A percentile compares a stretch with the other conserved stretches of the same genome.
phyloP scores from a whole-genome alignment of 2,888 invertebrate genomes.

The Dynastes maya region DNA sequence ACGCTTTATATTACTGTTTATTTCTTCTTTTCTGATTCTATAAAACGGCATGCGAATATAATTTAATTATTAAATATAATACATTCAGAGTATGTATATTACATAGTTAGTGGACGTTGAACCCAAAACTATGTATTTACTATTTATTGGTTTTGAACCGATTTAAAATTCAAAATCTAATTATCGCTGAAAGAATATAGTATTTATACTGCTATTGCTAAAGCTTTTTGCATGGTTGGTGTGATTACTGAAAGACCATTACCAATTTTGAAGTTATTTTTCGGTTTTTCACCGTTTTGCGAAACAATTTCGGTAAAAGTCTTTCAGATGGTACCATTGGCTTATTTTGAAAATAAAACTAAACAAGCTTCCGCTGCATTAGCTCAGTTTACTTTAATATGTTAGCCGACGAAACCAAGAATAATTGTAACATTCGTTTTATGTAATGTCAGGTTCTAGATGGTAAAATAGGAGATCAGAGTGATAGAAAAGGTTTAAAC shows the following conservation, averaged over 20 bases:
- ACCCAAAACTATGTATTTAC: slow-evolving; percentile 45
- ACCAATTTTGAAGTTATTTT: slow-evolving; percentile 16
- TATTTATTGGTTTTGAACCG: slow-evolving; percentile 29
- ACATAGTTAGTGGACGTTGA: not conserved
- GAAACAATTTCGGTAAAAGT: slow-evolving; percentile 10
- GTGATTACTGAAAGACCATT: slow-evolving; percentile 35
- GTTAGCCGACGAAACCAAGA: not conserved
- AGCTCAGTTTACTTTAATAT: slow-evolving; percentile 25
- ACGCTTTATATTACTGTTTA: slow-evolving; percentile 47
- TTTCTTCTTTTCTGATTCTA: not conserved
- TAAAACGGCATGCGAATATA: slow-evolving; percentile 37
- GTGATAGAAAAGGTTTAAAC: too few species aligned
- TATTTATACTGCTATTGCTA: slow-evolving; percentile 64
- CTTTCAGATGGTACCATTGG: slow-evolving; percentile 24
- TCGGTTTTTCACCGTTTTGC: not conserved
- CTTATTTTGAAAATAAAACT: slow-evolving; percentile 20
- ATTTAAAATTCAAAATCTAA: not conserved
- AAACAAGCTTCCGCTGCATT: slow-evolving; percentile 28
- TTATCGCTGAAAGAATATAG: slow-evolving; percentile 43
- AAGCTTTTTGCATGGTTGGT: slow-evolving; percentile 58
- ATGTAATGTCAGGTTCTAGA: slow-evolving; percentile 4
- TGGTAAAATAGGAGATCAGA: too few species aligned
- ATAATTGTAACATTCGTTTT: not conserved
- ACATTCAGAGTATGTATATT: not conserved
- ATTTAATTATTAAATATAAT: not conserved